phyloP scores from a whole-genome alignment of 2,113 vertebrate species.

The Morone saxatilis region DNA sequence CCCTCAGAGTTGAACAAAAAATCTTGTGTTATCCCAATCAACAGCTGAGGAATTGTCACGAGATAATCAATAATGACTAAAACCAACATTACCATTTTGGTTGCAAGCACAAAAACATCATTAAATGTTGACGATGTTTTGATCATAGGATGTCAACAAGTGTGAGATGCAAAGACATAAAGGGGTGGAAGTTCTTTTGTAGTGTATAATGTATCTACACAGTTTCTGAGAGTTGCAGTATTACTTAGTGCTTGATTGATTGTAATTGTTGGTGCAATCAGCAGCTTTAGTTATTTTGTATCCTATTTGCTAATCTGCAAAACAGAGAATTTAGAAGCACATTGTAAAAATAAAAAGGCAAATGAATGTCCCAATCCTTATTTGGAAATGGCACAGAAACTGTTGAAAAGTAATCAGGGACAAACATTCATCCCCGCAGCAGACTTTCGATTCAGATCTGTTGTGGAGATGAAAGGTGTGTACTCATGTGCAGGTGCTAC shows the following conservation, averaged over 20 bases:
- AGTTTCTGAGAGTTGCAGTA: background rate
- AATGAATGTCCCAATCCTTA: background rate
- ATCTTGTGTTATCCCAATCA: background rate
- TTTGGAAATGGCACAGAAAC: background rate
- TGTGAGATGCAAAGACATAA: background rate
- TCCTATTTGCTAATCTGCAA: slow-evolving; percentile 15
- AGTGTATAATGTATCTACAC: background rate
- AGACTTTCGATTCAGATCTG: background rate
- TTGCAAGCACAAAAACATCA: background rate
- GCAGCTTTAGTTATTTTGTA: background rate
- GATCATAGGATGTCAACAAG: background rate
- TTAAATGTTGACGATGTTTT: background rate
- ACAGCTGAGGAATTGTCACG: background rate
- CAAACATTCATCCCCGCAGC: background rate
- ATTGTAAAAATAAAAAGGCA: background rate
- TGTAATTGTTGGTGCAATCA: slow-evolving; percentile 23
- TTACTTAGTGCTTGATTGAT: slow-evolving; percentile 13
- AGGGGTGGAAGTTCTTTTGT: background rate
- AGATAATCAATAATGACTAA: background rate
- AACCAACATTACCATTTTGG: background rate
- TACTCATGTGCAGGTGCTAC: slow-evolving; percentile 40
- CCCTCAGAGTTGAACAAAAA: background rate
- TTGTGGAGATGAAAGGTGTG: slow-evolving; percentile 36
- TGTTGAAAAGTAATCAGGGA: background rate
- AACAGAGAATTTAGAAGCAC: background rate